phyloP scores from a whole-genome alignment of 2,113 vertebrate genomes.

The Dolichotis patagonum region DNA sequence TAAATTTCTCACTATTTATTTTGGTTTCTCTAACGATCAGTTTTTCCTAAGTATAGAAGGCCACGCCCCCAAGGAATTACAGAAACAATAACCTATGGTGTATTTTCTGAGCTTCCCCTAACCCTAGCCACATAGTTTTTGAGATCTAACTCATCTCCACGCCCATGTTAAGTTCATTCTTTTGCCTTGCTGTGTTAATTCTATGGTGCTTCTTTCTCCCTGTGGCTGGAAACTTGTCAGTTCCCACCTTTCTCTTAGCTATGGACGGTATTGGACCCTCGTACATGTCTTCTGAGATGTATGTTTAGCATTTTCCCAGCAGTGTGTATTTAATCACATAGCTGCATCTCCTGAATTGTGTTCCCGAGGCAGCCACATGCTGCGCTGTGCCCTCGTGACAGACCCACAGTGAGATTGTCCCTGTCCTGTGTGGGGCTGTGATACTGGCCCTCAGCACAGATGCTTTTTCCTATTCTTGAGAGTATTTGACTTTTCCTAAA shows the following conservation, averaged over 20 bases:
- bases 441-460: background rate
- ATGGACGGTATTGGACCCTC: background rate
- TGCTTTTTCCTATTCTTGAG: background rate
- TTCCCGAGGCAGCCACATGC: background rate
- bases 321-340: background rate
- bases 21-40: background rate
- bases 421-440: accelerated
- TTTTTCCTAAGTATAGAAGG: background rate
- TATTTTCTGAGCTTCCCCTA: background rate
- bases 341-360: background rate
- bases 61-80: too few relatives aligned
- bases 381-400: accelerated
- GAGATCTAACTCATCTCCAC: background rate
- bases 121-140: background rate
- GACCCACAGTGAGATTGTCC: accelerated
- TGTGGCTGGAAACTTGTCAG: background rate
- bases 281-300: accelerated
- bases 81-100: accelerated
- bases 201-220: too few relatives aligned
- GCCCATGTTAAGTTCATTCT: background rate
- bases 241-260: background rate
- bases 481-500: background rate
- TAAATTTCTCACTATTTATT: background rate
- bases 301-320: background rate
- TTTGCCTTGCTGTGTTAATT: background rate